Conservation (phyloP, 2,113 vertebrate genomes). For the Gorsachius goisagi region DNA sequence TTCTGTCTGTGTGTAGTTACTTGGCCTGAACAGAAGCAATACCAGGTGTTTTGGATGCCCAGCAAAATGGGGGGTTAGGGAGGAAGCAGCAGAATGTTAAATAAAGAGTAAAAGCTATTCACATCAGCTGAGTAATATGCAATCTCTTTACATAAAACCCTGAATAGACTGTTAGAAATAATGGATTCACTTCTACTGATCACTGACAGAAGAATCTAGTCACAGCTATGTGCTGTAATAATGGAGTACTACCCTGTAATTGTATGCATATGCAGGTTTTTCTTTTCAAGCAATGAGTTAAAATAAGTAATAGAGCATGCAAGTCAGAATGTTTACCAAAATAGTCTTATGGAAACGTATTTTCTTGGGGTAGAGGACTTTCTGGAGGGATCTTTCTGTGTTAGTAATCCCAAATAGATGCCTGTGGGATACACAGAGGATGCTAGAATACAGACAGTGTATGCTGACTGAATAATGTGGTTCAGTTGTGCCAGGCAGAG, state of each 20-base stretch:
- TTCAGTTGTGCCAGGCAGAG: conserved; percentile 70
- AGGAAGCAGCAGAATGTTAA: neutral
- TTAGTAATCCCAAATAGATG: neutral
- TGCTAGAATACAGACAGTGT: neutral
- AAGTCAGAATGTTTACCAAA: neutral
- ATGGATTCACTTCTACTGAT: neutral
- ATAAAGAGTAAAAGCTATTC: neutral
- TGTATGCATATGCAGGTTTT: neutral
- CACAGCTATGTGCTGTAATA: neutral
- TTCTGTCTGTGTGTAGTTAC: neutral
- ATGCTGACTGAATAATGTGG: neutral
- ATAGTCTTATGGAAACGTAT: neutral
- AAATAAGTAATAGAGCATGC: neutral
- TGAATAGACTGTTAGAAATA: neutral
- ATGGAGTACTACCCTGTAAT: neutral
- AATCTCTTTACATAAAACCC: neutral
- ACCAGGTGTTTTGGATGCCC: neutral
- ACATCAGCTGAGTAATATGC: neutral
- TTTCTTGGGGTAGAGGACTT: neutral
- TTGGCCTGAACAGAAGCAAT: neutral
- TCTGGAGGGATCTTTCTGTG: neutral
- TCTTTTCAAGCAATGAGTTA: neutral
- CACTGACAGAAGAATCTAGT: neutral
- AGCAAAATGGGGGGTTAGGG: neutral
- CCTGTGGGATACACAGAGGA: neutral